Base-by-base conservation (phyloP, 2,888 invertebrate genomes). In the Invenusta paracnida region DNA sequence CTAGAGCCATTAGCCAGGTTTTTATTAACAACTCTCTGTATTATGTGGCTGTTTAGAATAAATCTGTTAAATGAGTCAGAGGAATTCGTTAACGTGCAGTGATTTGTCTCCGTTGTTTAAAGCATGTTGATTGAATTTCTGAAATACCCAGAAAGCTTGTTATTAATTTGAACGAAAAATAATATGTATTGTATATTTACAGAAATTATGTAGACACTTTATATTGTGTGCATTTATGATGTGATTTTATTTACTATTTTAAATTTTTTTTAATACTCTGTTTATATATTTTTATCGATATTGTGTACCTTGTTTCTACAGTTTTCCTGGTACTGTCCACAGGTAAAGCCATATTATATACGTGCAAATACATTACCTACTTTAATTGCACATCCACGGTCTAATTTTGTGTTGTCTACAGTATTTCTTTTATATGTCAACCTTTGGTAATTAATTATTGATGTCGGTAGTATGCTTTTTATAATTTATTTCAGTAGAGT, bases 301-400 rank as follows among this genome's bases (percentile, higher is more conserved):
- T 73, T 73, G 5, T 25, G 73, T 25, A 11, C 48, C 17, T 48
- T 48, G 17, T 73, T 73, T 73, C 23, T 5, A 73, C 73, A 73
- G 73, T 73, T 73, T 73, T n/a, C 73, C 73, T 73, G 73, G 73
- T 73, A 13, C 23, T 23, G 23, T 73, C 73, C 73, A 23, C 73
- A 73, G 73, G 73, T 73, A 73, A 73, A 73, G 73, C 5, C 17
- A 48, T n/a, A n/a, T n/a, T n/a, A n/a, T n/a, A 48, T 17, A 48
- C 17, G 48, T 48, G 48, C 48, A 48, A 5, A 48, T 48, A 48
- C 48, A 48, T 48, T 5, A 11, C 17, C 48, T 5, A 48, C 48
- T 11, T 5, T 48, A 48, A 11, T 48, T 48, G 48, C 17, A 11
- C 17, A 48, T 48, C 48, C 5, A 48, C 17, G 48, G n/a, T n/a